These are phyloP conservation scores for Alethe castanea DNA, from an alignment of 2,113 vertebrate genomes.

Conservation along the genomic window DNA sequence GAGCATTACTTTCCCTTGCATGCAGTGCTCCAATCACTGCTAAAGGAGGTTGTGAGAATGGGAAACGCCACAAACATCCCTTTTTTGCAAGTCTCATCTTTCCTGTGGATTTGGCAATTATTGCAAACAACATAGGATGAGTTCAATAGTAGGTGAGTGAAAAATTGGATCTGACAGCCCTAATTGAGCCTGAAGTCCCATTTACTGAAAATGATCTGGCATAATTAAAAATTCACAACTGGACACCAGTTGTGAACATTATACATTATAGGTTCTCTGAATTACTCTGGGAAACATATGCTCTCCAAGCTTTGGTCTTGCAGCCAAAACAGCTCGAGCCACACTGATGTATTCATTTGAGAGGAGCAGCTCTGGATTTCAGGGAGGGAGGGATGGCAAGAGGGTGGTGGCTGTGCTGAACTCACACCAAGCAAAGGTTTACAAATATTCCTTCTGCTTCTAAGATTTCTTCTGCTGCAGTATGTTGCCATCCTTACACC, in stretches of 20 bases:
- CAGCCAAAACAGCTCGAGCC: slow-evolving; percentile 34
- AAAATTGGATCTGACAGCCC: slow-evolving; percentile 74
- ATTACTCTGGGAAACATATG: slow-evolving; percentile 44
- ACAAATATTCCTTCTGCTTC: not conserved
- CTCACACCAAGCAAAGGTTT: not conserved
- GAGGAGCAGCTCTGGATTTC: not conserved
- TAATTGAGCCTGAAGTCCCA: slow-evolving; percentile 76
- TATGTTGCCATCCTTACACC: not conserved
- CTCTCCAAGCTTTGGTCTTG: slow-evolving; percentile 46
- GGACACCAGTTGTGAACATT: slow-evolving; percentile 67
- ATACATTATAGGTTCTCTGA: slow-evolving; percentile 61
- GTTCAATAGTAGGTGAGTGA: slow-evolving; percentile 64
- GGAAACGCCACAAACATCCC: not conserved
- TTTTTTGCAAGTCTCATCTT: slow-evolving; percentile 43
- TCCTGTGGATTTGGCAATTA: slow-evolving; percentile 68
- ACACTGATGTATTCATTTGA: not conserved
- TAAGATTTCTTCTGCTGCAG: not conserved
- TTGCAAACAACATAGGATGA: slow-evolving; percentile 58
- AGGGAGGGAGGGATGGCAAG: not conserved
- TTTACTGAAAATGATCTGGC: slow-evolving; percentile 76
- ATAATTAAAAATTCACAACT: slow-evolving; percentile 79
- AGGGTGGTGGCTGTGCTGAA: not conserved
- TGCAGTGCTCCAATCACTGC: not conserved
- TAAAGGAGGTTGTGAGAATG: not conserved
- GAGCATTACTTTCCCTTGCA: not conserved